Evolutionary conservation across 2,888 invertebrate genomes (phyloP).

Genomic region (Aleiodes leptofemur): DNA sequence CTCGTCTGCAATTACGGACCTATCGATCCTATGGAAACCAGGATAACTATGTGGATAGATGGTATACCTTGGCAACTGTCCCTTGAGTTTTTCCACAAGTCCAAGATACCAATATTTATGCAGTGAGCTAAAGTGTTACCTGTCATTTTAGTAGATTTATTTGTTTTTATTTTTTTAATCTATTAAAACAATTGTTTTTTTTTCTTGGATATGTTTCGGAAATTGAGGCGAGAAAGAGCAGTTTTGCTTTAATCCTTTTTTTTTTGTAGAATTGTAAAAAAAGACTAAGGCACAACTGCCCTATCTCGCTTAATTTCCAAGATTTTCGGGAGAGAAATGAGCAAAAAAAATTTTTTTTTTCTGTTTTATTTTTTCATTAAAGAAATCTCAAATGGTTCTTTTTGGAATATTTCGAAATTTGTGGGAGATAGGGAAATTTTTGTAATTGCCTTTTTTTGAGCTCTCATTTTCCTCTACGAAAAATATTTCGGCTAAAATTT

Average conservation of each 20-base stretch:
- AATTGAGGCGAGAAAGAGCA: too few species aligned
- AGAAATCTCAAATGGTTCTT: too few species aligned
- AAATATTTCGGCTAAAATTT: too few species aligned
- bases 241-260: too few species aligned
- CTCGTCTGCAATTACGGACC: slow-evolving; percentile 72
- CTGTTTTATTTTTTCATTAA: too few species aligned
- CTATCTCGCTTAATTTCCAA: too few species aligned
- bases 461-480: too few species aligned
- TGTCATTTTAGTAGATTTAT: neutral
- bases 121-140: slow-evolving; percentile 52
- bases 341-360: too few species aligned
- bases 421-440: too few species aligned
- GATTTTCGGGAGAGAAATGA: neutral
- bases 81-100: slow-evolving; percentile 60
- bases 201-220: neutral
- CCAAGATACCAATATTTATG: slow-evolving; percentile 60
- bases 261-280: too few species aligned
- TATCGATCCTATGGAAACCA: slow-evolving; percentile 63
- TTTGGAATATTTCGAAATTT: too few species aligned
- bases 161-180: neutral
- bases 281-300: neutral
- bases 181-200: neutral
- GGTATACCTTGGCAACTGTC: slow-evolving; percentile 60
- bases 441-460: too few species aligned
- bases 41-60: slow-evolving; percentile 63